These are phyloP conservation scores for Paralvinella palmiformis DNA, from an alignment of 1,140 invertebrate species.

Conservation along the genomic window DNA sequence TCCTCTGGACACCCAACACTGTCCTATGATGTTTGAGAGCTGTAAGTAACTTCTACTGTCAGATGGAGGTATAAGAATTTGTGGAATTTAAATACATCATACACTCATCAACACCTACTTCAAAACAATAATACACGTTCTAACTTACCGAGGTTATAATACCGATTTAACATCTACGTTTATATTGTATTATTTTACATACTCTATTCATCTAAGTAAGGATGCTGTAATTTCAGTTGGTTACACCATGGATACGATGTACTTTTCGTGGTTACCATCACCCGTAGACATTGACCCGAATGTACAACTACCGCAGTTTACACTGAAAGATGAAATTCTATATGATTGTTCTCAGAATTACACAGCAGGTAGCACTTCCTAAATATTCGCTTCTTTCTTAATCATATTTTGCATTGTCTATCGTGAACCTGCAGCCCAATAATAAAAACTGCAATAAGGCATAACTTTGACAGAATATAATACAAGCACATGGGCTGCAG, in stretches of 20 bases:
- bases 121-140: no score
- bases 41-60: constrained; percentile 62
- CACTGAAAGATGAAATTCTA: constrained; percentile 4
- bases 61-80: no score
- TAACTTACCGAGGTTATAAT: no score
- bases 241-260: constrained; percentile 21
- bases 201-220: no score
- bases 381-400: not conserved
- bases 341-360: constrained; percentile 22
- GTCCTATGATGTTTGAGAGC: constrained; percentile 66
- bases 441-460: not conserved
- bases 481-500: not conserved
- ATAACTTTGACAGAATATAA: not conserved
- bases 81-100: no score
- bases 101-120: no score
- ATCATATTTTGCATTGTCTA: not conserved
- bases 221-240: constrained; percentile 16
- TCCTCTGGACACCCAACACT: constrained; percentile 42
- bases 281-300: constrained; percentile 18
- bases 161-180: no score
- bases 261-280: constrained; percentile 17
- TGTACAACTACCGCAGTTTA: constrained; percentile 21
- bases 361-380: constrained; percentile 16
- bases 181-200: no score
- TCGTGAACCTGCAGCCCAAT: not conserved